A percentile compares a stretch with the other conserved stretches of the same genome.
Evolutionary conservation across 2,113 vertebrate genomes (phyloP).

Genomic region (Nettapus auritus): DNA sequence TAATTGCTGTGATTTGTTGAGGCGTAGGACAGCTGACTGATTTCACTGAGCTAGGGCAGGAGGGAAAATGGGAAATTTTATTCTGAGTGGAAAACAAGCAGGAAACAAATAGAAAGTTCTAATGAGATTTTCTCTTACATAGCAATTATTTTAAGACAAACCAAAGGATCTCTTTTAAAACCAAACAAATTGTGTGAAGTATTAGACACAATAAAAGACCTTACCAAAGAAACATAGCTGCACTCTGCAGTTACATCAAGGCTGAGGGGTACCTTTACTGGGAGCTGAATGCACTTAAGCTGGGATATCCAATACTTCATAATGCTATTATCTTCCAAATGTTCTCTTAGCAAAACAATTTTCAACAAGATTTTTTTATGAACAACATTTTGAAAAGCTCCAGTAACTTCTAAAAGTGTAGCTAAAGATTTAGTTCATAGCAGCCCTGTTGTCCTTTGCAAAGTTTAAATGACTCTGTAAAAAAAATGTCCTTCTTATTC

Average conservation of each 20-base stretch:
- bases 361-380: background rate
- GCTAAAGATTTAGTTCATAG: background rate
- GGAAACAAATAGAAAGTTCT: background rate
- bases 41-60: background rate
- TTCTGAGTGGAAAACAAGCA: background rate
- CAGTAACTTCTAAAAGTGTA: background rate
- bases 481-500: background rate
- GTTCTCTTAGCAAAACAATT: background rate
- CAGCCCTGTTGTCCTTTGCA: background rate
- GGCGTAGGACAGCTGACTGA: slow-evolving; percentile 6
- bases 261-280: background rate
- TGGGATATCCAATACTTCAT: background rate
- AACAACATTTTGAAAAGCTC: background rate
- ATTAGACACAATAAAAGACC: background rate
- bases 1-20: slow-evolving; percentile 42
- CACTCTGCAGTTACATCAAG: background rate
- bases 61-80: slow-evolving; percentile 4
- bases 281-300: background rate
- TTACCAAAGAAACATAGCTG: background rate
- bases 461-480: background rate
- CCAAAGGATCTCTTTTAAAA: background rate
- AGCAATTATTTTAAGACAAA: background rate
- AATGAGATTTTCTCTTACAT: background rate
- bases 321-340: background rate
- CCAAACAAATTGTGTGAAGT: background rate